Evolutionary conservation across 2,797 vertebrate genomes (phyloP).

Genomic region (Acanthornis magna): DNA sequence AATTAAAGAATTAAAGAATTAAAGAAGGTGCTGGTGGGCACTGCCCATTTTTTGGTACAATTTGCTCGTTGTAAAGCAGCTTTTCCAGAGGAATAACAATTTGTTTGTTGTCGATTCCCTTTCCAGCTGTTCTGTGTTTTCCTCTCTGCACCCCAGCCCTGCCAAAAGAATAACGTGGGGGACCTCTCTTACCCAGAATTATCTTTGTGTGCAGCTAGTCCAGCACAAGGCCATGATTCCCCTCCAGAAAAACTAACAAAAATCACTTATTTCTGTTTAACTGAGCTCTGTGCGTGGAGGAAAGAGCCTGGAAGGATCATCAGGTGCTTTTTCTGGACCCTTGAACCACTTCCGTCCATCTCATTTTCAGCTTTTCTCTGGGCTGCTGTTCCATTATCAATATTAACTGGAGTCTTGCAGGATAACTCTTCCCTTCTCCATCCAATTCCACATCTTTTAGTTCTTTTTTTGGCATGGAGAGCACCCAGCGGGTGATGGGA

Average conservation of each 20-base stretch:
- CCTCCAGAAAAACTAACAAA: neutral
- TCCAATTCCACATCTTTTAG: neutral
- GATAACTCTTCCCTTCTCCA: neutral
- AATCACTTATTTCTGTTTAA: neutral
- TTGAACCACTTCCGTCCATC: neutral
- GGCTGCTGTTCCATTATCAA: neutral
- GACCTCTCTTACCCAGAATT: neutral
- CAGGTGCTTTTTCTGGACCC: neutral
- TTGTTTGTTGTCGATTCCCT: neutral
- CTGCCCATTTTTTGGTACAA: neutral
- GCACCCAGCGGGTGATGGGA: neutral
- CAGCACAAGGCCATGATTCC: too few species aligned
- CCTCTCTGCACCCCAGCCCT: neutral
- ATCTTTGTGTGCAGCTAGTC: neutral
- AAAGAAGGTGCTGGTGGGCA: neutral
- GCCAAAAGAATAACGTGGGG: neutral
- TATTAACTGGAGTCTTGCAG: neutral
- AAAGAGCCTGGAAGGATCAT: neutral
- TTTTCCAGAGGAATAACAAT: neutral
- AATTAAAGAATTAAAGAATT: neutral
- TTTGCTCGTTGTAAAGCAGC: neutral
- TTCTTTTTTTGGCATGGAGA: neutral
- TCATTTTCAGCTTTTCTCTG: neutral
- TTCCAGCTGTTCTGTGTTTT: neutral
- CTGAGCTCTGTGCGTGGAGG: rapidly evolving